Evolutionary conservation across 2,113 vertebrate species (phyloP), one percentile per base, ranked within the genome.

Genomic region (Amia ocellicauda): DNA sequence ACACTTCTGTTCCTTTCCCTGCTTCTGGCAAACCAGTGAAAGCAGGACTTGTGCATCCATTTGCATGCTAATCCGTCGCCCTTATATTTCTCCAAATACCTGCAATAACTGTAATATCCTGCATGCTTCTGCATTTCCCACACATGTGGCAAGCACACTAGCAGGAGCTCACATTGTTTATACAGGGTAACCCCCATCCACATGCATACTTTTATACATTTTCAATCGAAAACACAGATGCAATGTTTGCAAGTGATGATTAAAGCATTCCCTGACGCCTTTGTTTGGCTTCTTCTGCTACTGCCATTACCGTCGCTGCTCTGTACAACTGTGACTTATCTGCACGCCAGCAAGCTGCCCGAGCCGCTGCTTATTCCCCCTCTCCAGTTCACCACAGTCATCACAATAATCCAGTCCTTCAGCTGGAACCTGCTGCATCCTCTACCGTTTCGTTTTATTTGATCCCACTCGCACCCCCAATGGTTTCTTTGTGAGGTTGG

Each of bases 61-160:
- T 19, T 3, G 16, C 45, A 47, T n/a, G 45, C 45, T 47, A 47
- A 47, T 47, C 45, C 45, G n/a, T 47, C n/a, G 11, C 45, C n/a
- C 45, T 19, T 36, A 36, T 36, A 11, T 36, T 36, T 36, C 11
- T 5, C 31, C 31, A 36, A 36, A 47, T 19, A 69, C 69, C 69
- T 68, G 69, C 69, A 69, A 51, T 66, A 50, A 29, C 64, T 63
- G 69, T 74, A 69, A 79, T 74, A 69, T 76, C 23, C 69, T 71
- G 74, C 76, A 66, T 71, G 69, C 51, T 80, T 66, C 69, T 74
- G 64, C 65, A 75, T 69, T 65, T 72, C 78, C 58, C n/a, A 67
- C 70, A 74, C 58, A 69, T 72, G 69, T 77, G 69, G 71, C 64
- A 16, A 68, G 51, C 67, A 41, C 61, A 74, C 50, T 47, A 2